Evolutionary conservation across 30 jellyfish, hydroid and myxozoan species (phyloP).

Genomic region (Cassiopea andromeda): DNA sequence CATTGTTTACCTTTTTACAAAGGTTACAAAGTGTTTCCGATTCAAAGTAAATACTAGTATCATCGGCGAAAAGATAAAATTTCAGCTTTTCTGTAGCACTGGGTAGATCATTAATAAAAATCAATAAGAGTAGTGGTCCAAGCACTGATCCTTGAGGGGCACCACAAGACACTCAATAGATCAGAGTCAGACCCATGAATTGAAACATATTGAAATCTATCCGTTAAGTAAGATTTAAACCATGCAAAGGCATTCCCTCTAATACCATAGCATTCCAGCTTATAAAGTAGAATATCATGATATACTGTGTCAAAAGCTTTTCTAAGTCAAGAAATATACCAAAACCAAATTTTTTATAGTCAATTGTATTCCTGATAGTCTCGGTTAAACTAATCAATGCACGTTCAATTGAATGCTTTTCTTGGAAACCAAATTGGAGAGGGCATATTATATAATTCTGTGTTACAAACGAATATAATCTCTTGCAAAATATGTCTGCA

Average conservation of each 20-base stretch:
- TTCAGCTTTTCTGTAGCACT: background rate
- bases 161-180: background rate
- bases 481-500: constrained; percentile 1
- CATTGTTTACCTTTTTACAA: background rate
- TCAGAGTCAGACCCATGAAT: background rate
- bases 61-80: background rate
- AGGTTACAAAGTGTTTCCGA: background rate
- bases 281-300: constrained; percentile 44
- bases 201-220: background rate
- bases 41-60: background rate
- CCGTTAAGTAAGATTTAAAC: background rate
- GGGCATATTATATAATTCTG: constrained; percentile 21
- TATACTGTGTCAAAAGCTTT: constrained; percentile 65
- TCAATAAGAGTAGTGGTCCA: background rate
- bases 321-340: constrained; percentile 62
- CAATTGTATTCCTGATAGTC: constrained; percentile 47
- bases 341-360: constrained; percentile 51
- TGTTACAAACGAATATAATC: background rate
- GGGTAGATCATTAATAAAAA: background rate
- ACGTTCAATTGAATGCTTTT: constrained; percentile 46
- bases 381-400: constrained; percentile 64
- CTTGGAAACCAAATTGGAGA: constrained; percentile 63
- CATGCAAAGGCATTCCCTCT: constrained; percentile 32
- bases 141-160: background rate
- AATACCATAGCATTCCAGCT: constrained; percentile 66